Evolutionary conservation across 2,113 vertebrate genomes (phyloP).

Genomic region (Podarcis muralis): DNA sequence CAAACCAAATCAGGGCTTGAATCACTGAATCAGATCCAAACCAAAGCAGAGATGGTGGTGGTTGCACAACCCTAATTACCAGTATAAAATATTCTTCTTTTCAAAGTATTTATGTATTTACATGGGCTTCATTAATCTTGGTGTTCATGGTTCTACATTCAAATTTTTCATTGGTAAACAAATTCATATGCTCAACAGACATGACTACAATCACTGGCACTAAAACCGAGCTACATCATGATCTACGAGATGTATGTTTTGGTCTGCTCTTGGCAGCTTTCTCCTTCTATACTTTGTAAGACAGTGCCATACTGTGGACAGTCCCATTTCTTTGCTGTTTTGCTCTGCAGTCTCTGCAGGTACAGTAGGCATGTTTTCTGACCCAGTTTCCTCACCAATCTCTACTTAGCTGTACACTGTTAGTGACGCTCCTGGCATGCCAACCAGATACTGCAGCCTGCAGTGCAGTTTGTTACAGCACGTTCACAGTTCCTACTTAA

Average conservation of each 20-base stretch:
- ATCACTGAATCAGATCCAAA: too few species aligned
- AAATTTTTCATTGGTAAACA: slow-evolving; percentile 1
- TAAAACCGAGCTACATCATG: slow-evolving; percentile 2
- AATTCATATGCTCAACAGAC: slow-evolving; percentile 7
- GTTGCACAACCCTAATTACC: background rate
- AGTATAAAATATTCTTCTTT: background rate
- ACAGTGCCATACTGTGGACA: slow-evolving; percentile 79
- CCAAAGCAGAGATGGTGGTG: too few species aligned
- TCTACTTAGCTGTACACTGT: slow-evolving; percentile 75
- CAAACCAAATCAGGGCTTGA: too few species aligned
- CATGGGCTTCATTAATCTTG: background rate
- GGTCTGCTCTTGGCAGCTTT: slow-evolving; percentile 2
- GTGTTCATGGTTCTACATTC: background rate
- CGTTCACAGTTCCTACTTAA: slow-evolving; percentile 64
- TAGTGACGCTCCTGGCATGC: slow-evolving; percentile 80
- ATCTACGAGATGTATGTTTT: background rate
- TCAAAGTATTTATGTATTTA: background rate
- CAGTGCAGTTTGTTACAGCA: slow-evolving; percentile 78
- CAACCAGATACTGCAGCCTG: slow-evolving; percentile 82
- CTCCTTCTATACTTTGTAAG: slow-evolving; percentile 41
- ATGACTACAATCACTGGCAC: slow-evolving; percentile 38
- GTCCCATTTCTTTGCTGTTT: slow-evolving; percentile 47
- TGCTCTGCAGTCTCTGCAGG: slow-evolving; percentile 75
- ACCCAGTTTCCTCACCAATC: slow-evolving; percentile 79
- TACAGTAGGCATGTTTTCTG: slow-evolving; percentile 76